Evolutionary conservation across 30 jellyfish, hydroid and myxozoan species (phyloP).

Genomic region (Pseudorhiza aurosa): DNA sequence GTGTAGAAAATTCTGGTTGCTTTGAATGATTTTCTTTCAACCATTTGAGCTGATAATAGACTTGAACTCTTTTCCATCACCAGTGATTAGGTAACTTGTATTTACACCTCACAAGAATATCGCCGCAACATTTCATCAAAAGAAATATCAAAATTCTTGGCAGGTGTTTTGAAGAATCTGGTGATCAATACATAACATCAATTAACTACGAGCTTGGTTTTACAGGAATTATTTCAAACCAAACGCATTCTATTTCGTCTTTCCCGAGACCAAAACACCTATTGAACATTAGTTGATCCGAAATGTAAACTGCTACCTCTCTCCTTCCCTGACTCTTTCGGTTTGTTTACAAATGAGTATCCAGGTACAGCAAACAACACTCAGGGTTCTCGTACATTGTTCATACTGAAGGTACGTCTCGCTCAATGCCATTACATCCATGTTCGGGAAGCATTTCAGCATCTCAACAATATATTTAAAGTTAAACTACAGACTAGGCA

Average conservation of each 20-base stretch:
- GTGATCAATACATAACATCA: constrained; percentile 49
- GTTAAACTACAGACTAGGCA: background rate
- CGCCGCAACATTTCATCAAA: constrained; percentile 5
- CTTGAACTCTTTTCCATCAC: constrained; percentile 17
- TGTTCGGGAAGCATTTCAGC: constrained; percentile 9
- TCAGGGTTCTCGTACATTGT: background rate
- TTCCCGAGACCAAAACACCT: constrained; percentile 49
- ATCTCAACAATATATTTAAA: background rate
- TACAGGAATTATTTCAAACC: constrained; percentile 33
- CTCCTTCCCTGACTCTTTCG: constrained; percentile 16
- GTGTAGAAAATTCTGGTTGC: constrained; percentile 32
- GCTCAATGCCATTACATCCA: constrained; percentile 11
- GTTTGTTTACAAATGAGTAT: constrained; percentile 44
- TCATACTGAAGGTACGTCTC: constrained; percentile 9
- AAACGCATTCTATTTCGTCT: constrained; percentile 32
- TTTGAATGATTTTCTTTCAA: constrained; percentile 23
- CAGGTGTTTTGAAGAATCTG: constrained; percentile 45
- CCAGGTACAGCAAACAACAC: constrained; percentile 41
- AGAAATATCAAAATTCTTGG: constrained; percentile 11
- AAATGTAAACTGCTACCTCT: constrained; percentile 46
- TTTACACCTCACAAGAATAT: constrained; percentile 54
- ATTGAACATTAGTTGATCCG: constrained; percentile 7
- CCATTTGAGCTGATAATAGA: background rate
- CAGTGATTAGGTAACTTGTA: background rate
- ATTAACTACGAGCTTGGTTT: constrained; percentile 11